These are phyloP conservation scores for Paramormyrops kingsleyae DNA, from an alignment of 2,113 vertebrate genomes.

Conservation along the genomic window DNA sequence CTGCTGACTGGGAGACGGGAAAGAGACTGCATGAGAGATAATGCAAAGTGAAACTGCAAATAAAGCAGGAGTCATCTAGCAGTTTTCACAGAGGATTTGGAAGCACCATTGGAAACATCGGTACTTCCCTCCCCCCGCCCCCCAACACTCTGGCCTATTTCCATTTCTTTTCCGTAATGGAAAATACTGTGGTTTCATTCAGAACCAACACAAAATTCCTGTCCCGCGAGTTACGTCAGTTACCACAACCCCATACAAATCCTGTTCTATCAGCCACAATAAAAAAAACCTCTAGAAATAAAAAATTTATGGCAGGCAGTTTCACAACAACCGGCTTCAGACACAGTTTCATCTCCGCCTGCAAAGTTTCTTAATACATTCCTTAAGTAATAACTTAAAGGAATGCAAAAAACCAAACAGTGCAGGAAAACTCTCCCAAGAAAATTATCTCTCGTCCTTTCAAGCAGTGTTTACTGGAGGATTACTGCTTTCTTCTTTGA, in stretches of 20 bases:
- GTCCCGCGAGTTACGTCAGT: neutral
- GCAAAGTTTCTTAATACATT: neutral
- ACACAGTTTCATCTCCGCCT: neutral
- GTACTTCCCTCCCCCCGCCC: neutral
- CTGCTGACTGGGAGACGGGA: slow-evolving; percentile 39
- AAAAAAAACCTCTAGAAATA: neutral
- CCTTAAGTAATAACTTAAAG: neutral
- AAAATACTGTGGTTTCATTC: neutral
- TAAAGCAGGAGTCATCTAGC: neutral
- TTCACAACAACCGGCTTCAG: neutral
- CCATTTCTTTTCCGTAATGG: neutral
- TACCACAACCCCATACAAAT: neutral
- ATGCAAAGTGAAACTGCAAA: neutral
- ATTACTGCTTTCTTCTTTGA: neutral
- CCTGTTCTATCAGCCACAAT: neutral
- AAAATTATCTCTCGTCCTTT: neutral
- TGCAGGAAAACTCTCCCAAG: neutral
- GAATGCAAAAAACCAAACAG: neutral
- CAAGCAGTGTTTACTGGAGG: neutral
- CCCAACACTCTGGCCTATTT: neutral
- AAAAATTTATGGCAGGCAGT: neutral
- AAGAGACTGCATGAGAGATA: neutral
- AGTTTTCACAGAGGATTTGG: neutral
- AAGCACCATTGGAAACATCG: neutral
- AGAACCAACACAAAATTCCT: neutral